Evolutionary conservation across 2,113 vertebrate genomes (phyloP).

Genomic region (Kryptolebias marmoratus): DNA sequence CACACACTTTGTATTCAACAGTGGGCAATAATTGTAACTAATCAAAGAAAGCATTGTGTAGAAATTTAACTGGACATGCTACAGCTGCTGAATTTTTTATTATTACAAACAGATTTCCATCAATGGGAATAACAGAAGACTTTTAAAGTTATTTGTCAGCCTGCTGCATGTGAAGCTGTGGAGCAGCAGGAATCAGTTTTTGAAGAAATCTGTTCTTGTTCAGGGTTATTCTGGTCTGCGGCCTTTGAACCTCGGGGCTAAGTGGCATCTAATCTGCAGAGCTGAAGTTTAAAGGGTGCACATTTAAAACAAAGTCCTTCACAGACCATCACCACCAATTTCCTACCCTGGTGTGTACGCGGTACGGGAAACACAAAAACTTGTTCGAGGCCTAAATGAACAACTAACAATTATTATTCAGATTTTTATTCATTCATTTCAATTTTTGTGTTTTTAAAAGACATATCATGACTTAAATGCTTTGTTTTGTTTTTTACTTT

Average conservation of each 20-base stretch:
- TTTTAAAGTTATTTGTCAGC: neutral
- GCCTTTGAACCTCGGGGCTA: conserved; percentile 23
- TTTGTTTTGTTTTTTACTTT: too few species aligned
- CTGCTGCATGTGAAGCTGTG: neutral
- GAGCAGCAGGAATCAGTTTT: neutral
- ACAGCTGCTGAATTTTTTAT: too few species aligned
- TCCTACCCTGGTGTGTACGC: conserved; percentile 1
- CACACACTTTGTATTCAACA: too few species aligned
- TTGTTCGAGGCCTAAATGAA: neutral
- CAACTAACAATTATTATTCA: too few species aligned
- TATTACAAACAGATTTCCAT: neutral
- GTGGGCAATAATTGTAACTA: too few species aligned
- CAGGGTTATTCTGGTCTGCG: conserved; percentile 26
- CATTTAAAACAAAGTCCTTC: conserved; percentile 33
- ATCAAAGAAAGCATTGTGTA: too few species aligned
- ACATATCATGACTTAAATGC: too few species aligned
- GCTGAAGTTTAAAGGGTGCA: conserved; percentile 26
- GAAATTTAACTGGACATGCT: too few species aligned
- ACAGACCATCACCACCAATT: conserved; percentile 18
- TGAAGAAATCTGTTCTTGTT: neutral
- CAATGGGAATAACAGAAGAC: too few species aligned
- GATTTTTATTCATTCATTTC: too few species aligned
- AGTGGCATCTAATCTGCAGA: conserved; percentile 38
- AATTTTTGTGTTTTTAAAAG: too few species aligned
- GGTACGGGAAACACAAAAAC: neutral